Percentiles rank a stretch among this genome's conserved stretches.
phyloP scores from a whole-genome alignment of 2,888 invertebrate species.

The Synergus gifuensis region DNA sequence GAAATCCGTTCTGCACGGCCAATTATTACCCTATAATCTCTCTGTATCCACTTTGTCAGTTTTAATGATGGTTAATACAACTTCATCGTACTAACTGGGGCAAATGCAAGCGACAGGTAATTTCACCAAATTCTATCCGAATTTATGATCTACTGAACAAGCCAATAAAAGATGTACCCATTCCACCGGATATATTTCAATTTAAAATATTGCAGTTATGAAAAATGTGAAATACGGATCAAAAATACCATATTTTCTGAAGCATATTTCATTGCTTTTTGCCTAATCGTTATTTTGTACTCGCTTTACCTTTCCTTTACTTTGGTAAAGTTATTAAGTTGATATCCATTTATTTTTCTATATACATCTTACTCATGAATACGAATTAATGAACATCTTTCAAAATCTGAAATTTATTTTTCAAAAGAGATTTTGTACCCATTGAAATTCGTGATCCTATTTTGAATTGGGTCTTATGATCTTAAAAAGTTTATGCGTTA shows the following conservation, averaged over 20 bases:
- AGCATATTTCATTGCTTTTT: not conserved
- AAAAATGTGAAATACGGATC: not conserved
- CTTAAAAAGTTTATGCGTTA: not conserved
- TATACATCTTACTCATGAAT: too few relatives aligned
- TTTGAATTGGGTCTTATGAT: not conserved
- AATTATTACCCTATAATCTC: not conserved
- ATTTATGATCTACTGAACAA: not conserved
- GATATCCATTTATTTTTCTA: not conserved
- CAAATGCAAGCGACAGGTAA: not conserved
- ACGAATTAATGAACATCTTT: too few relatives aligned
- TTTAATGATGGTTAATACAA: not conserved
- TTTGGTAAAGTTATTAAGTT: not conserved
- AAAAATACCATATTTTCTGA: not conserved
- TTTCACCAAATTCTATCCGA: slow-evolving; percentile 13
- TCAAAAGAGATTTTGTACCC: too few relatives aligned
- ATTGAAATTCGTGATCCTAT: not conserved
- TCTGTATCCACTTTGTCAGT: slow-evolving; percentile 15
- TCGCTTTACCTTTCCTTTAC: not conserved
- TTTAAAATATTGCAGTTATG: not conserved
- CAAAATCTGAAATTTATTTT: too few relatives aligned
- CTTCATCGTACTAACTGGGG: not conserved
- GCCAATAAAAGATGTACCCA: not conserved
- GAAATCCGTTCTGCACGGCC: not conserved
- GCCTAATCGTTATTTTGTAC: not conserved
- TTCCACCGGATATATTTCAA: too few relatives aligned